Evolutionary conservation across 2,888 invertebrate genomes (phyloP).

Genomic region (Macaria liturata): DNA sequence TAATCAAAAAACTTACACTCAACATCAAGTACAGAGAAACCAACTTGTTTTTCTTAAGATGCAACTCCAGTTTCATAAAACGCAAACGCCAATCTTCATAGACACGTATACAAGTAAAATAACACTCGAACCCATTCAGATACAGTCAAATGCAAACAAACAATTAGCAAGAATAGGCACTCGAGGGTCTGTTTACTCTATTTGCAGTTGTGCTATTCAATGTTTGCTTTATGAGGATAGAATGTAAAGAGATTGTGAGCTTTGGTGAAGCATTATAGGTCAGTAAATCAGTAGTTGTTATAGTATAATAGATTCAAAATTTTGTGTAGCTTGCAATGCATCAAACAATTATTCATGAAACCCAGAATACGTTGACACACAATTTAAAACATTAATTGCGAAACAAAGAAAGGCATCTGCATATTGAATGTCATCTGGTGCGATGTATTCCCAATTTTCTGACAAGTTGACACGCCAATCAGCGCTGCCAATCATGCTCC

Average conservation of each 20-base stretch:
- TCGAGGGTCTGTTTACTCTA: constrained; percentile 13
- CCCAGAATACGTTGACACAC: too few species aligned
- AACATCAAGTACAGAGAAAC: too few species aligned
- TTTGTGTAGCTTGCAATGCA: too few species aligned
- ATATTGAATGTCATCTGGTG: constrained; percentile 10
- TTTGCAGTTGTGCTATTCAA: constrained; percentile 5
- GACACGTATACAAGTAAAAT: constrained; percentile 7
- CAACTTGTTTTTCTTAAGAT: too few species aligned
- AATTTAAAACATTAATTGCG: not conserved
- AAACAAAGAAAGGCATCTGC: constrained; percentile 13
- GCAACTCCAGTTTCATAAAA: not conserved
- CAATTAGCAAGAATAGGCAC: constrained; percentile 19
- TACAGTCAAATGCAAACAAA: constrained; percentile 13
- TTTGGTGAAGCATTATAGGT: not conserved
- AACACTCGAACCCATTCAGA: constrained; percentile 18
- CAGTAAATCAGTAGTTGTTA: too few species aligned
- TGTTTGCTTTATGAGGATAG: not conserved
- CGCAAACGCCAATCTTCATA: constrained; percentile 14
- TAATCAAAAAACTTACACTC: too few species aligned
- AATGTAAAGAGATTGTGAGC: not conserved
- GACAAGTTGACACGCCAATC: constrained; percentile 6
- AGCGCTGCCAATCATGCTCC: constrained; percentile 9
- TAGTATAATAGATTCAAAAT: too few species aligned
- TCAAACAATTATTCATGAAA: too few species aligned
- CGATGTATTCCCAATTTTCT: constrained; percentile 8